Evolutionary conservation across 1,140 invertebrate genomes (phyloP), one percentile per base, ranked within the genome.

Genomic region (Temnothorax nylanderi): DNA sequence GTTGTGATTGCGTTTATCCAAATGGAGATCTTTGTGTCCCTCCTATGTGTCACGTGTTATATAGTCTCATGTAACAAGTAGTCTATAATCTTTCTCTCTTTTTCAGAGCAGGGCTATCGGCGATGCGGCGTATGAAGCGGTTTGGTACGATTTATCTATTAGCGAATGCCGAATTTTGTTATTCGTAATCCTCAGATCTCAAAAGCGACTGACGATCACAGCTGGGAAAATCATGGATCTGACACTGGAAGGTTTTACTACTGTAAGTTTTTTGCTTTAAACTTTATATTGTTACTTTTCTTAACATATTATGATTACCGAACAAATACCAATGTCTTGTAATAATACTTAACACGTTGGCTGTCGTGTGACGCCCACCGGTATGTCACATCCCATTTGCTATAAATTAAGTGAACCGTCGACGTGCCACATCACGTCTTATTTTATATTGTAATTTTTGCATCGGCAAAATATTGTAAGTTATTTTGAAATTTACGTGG

Each of bases 151-250:
- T 34, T 44, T 89, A 7, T 37, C 58, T 3, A 71, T 54, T 5
- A 71, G 18, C 4, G 64, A 89, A 1, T 82, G 56, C 26, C 62
- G 77, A 56, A 10, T 78, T 21, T 65, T 91, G 26, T n/a, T 90
- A 54, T 69, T 91, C 51, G 21, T 90, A 8, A 87, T 90, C 11
- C 7, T 85, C 7, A 85, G 90, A 74, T 89, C 87, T 2, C 90
- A 91, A 37, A 88, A 85, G 62, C 54, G 4, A n/a, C 62, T 88
- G 34, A 88, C 75, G 10, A 82, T 91, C 10, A 87, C 85, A 0
- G 69, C 85, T 34, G 90, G 87, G 7, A 90, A 90, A 85, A 41
- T 91, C 26, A 64, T 75, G 34, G 56, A 88, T 3, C 8, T 90
- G 4, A 88, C 87, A 34, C 60, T 89, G 8, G 49, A 88, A 76